Evolutionary conservation across 53 echinoderm and acorn worm species (phyloP).

Genomic region (Holothuria leucospilota): DNA sequence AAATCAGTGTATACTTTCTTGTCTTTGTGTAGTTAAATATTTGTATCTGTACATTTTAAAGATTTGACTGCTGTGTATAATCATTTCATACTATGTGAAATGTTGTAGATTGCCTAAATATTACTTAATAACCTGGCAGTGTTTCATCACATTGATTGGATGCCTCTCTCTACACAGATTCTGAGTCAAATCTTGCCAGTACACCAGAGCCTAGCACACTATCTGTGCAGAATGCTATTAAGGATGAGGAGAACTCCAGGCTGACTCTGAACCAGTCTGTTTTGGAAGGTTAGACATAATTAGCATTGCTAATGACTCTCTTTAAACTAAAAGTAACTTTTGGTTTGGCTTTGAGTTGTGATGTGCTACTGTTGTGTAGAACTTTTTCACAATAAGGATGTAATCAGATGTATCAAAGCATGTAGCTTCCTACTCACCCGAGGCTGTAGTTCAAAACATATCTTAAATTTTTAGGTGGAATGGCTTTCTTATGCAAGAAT

Average conservation of each 20-base stretch:
- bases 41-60: too few species aligned
- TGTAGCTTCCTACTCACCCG: too few species aligned
- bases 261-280: conserved; percentile 79
- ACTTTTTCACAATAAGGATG: too few species aligned
- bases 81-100: neutral
- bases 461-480: too few species aligned
- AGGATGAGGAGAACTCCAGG: conserved; percentile 45
- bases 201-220: conserved; percentile 26
- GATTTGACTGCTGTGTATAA: too few species aligned
- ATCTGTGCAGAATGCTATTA: conserved; percentile 43
- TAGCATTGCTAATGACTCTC: neutral
- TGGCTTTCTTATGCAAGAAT: too few species aligned
- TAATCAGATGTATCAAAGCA: too few species aligned
- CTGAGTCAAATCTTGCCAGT: conserved; percentile 23
- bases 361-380: too few species aligned
- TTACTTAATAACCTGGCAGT: neutral
- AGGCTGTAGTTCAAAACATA: too few species aligned
- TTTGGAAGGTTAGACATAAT: conserved; percentile 61
- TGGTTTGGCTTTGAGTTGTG: too few species aligned
- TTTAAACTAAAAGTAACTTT: neutral
- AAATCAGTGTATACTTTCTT: too few species aligned
- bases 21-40: too few species aligned
- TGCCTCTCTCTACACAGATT: neutral
- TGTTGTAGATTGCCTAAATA: neutral
- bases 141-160: neutral